Conservation (phyloP, 2,888 invertebrate species). For the Maniola hyperantus region DNA sequence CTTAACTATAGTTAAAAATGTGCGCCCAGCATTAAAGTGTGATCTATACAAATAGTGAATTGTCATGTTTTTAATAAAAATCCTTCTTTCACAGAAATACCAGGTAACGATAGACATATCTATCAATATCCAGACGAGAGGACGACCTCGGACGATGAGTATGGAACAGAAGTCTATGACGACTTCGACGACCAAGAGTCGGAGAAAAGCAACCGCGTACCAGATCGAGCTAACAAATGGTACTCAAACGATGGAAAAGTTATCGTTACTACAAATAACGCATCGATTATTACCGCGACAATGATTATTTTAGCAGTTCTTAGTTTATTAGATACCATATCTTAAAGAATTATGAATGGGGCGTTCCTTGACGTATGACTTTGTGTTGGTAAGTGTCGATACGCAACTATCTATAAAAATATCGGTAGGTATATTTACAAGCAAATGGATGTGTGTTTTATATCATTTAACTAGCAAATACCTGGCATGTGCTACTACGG, state of each 20-base stretch:
- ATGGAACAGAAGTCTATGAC: constrained; percentile 69
- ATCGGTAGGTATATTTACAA: background rate
- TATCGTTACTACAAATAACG: constrained; percentile 52
- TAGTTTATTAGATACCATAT: constrained; percentile 40
- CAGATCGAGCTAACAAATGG: constrained; percentile 79
- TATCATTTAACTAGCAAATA: too few relatives aligned
- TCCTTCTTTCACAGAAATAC: constrained; percentile 65
- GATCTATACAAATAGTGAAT: background rate
- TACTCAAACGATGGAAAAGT: constrained; percentile 74
- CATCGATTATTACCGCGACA: constrained; percentile 45
- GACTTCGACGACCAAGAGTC: constrained; percentile 58
- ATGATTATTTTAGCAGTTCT: constrained; percentile 51
- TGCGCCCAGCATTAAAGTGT: too few relatives aligned
- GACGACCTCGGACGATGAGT: constrained; percentile 69
- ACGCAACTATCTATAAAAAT: background rate
- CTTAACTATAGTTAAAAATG: too few relatives aligned
- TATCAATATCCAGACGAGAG: constrained; percentile 72
- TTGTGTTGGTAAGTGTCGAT: background rate
- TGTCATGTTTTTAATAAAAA: background rate
- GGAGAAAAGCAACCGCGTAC: constrained; percentile 73
- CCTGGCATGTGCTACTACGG: too few relatives aligned
- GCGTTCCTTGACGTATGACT: background rate
- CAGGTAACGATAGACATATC: constrained; percentile 74
- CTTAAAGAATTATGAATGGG: constrained; percentile 23
- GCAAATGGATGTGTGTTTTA: background rate